A percentile compares a stretch with the other conserved stretches of the same genome.
These are phyloP conservation scores for Drosophila nikananu DNA, from an alignment of 1,140 invertebrate genomes.

Conservation along the genomic window DNA sequence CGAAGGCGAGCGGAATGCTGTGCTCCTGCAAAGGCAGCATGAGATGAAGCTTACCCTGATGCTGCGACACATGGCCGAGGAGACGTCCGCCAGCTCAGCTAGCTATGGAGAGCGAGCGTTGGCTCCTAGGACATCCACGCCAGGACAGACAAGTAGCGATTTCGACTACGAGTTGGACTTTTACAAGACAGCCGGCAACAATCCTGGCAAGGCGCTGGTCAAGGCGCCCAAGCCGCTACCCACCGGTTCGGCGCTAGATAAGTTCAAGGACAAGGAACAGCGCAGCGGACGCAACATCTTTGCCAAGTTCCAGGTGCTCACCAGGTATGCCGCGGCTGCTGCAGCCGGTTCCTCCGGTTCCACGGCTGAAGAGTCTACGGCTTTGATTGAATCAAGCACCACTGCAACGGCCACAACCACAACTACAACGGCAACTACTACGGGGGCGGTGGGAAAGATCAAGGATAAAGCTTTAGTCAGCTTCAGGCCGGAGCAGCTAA, in stretches of 20 bases:
- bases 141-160: constrained; percentile 47
- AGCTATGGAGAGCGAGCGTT: constrained; percentile 72
- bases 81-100: constrained; percentile 85
- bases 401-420: constrained; percentile 59
- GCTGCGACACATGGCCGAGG: constrained; percentile 87
- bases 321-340: constrained; percentile 71
- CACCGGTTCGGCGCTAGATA: constrained; percentile 65
- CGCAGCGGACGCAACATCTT: constrained; percentile 78
- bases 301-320: constrained; percentile 84
- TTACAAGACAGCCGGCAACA: constrained; percentile 54
- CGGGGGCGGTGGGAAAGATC: constrained; percentile 41
- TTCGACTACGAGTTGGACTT: constrained; percentile 80
- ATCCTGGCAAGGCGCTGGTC: constrained; percentile 50
- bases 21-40: constrained; percentile 87
- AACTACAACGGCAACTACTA: constrained; percentile 49
- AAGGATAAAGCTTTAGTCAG: constrained; percentile 69
- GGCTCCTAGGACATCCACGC: constrained; percentile 21
- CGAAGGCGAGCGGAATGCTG: constrained; percentile 87
- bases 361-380: constrained; percentile 68
- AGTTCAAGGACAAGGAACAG: constrained; percentile 83
- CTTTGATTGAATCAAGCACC: constrained; percentile 66
- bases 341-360: constrained; percentile 67
- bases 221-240: constrained; percentile 58
- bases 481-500: constrained; percentile 87
- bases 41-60: constrained; percentile 88